Base-by-base conservation (phyloP, 2,888 invertebrate species). In the Xanthia icteritia region DNA sequence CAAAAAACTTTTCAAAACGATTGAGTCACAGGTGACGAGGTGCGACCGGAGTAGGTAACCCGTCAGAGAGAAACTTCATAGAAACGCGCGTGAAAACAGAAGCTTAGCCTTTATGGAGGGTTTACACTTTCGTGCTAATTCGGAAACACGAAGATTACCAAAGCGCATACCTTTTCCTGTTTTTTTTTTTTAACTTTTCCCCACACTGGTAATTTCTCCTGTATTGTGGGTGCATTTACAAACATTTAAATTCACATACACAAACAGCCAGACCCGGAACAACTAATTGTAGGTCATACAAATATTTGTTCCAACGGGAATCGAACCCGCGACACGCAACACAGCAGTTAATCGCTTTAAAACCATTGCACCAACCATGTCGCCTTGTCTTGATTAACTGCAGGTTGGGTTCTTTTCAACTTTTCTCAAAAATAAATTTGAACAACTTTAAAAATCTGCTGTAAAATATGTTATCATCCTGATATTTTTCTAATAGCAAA, bases 401-500 rank as follows among this genome's bases (percentile, higher is more conserved):
- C n/a, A n/a, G n/a, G n/a, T n/a, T n/a, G n/a, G n/a, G n/a, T n/a
- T n/a, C n/a, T n/a, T n/a, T n/a, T n/a, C 31, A 31, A 31, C 31
- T 42, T 42, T 27, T 56, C 5, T 11, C 4, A 23, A 42, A 42
- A 39, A 27, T 5, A 23, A 1, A 42, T 56, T 66, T 20, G 3
- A 56, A n/a, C 17, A 45, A 13, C 48, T 65, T 45, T 15, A 15
- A 20, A 69, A 61, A 51, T 42, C 13, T 8, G 39, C 48, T 68
- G 17, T 39, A 23, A 27, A 42, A 23, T 23, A 23, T 72, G 15
- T 39, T 36, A 71, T 48, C 4, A 15, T 51, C 85, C 85, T 86
- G 73, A 63, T 36, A 17, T 27, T 74, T 72, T 86, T 54, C 3
- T 81, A 69, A 73, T 76, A 85, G 85, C 85, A 85, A 85, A 61